Percentiles rank a stretch among this genome's conserved stretches.
Conservation (phyloP, 35 echinoderm and acorn worm species). For the Apostichopus parvimensis region DNA sequence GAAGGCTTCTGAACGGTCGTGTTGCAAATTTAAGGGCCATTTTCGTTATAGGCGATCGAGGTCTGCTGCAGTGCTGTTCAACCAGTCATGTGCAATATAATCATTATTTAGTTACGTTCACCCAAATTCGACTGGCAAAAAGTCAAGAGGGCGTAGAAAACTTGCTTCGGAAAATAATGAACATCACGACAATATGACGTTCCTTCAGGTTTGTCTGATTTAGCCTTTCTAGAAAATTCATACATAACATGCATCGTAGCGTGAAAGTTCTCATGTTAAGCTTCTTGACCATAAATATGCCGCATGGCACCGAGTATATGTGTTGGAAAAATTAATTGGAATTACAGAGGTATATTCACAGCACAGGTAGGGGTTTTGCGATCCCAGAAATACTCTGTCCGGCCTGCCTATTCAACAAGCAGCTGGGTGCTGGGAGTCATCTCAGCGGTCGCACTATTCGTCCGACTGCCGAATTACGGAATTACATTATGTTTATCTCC, state of each 20-base stretch:
- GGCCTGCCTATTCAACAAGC: no score
- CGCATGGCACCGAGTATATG: no score
- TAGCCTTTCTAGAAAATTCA: background rate
- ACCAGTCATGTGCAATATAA: no score
- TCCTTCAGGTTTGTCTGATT: background rate
- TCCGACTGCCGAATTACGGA: no score
- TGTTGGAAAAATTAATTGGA: no score
- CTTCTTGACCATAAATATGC: no score
- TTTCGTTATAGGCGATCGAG: background rate
- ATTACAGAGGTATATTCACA: background rate
- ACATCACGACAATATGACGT: background rate
- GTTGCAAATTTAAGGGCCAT: background rate
- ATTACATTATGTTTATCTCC: no score
- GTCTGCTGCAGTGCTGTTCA: no score
- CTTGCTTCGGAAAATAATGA: background rate
- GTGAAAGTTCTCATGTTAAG: background rate
- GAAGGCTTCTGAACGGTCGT: background rate
- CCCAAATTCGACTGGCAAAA: no score
- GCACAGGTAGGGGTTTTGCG: background rate
- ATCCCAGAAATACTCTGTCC: background rate
- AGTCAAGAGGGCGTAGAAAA: background rate
- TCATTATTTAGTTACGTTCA: no score
- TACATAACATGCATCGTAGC: background rate
- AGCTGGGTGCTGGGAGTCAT: no score
- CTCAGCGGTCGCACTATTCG: no score